Percentiles rank a stretch among this genome's conserved stretches.
Conservation (phyloP, 2,797 vertebrate species). For the Pampus argenteus region DNA sequence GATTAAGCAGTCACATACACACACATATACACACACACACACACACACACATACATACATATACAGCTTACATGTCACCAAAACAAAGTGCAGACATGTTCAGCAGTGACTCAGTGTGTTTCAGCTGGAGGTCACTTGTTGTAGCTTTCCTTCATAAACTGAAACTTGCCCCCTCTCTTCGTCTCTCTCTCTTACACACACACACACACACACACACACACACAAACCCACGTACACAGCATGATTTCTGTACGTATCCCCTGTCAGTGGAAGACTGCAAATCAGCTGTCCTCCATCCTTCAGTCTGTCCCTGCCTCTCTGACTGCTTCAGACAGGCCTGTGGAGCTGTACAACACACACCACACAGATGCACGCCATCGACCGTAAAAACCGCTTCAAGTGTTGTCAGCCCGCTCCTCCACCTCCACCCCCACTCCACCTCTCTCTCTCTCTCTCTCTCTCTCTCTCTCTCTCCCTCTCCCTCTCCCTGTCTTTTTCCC, state of each 20-base stretch:
- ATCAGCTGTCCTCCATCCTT: constrained; percentile 43
- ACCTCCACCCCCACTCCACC: constrained; percentile 8
- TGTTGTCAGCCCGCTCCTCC: constrained; percentile 44
- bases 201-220: constrained; percentile 2
- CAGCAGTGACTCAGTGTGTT: constrained; percentile 24
- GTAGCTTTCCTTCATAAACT: neutral
- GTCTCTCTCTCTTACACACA: neutral
- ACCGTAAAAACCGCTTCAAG: constrained; percentile 43
- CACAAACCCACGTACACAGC: neutral
- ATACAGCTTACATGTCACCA: neutral
- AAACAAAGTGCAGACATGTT: neutral
- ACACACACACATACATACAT: neutral
- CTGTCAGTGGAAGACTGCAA: constrained; percentile 9
- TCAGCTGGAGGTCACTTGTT: constrained; percentile 27
- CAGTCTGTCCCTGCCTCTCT: constrained; percentile 23
- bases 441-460: neutral
- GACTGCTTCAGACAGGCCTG: constrained; percentile 35
- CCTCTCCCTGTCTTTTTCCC: neutral
- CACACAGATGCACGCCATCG: constrained; percentile 42
- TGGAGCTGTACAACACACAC: constrained; percentile 31
- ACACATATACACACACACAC: neutral
- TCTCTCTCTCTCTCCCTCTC: neutral
- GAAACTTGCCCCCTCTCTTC: neutral
- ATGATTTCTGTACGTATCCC: constrained; percentile 20
- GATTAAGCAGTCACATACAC: neutral